Base-by-base conservation (phyloP, 2,888 invertebrate species). In the Bombyx huttoni region DNA sequence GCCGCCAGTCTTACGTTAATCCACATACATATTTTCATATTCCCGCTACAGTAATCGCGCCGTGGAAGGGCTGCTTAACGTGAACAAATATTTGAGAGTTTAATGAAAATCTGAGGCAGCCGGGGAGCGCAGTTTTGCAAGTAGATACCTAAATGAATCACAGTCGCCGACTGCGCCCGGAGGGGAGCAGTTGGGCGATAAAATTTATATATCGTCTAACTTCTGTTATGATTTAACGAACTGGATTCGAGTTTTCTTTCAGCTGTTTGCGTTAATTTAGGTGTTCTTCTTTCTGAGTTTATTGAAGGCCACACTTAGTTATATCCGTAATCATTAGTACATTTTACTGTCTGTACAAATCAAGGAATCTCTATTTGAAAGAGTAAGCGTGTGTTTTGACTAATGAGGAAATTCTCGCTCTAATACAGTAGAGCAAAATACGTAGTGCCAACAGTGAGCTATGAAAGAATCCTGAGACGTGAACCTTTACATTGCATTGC, bases 141-240 rank as follows among this genome's bases (percentile, higher is more conserved):
- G 71, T 73, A 77, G 73, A 73, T 69, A 72, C 71, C 72, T 74
- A 74, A 83, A 83, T 81, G 83, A 83, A 83, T 84, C 78, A 79
- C 70, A 68, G 70, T 68, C 62, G 61, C 63, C 65, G 67, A 69
- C 68, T 75, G 68, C 68, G 70, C 73, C 70, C 66, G 65, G 65
- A 65, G 62, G 60, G 73, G 68, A 71, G 66, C 74, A 73, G 73
- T 78, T 75, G 70, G 70, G 70, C 73, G 69, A 79, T 79, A 77
- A 81, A 82, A 80, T 83, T 80, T 77, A 81, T 81, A 78, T 80
- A 81, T 81, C 75, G 74, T 68, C 75, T 75, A 79, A 84, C 78
- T 83, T 78, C 71, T 77, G 79, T 75, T 80, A 78, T 82, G 78
- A 81, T 81, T 81, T 81, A 82, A 82, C 80, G 80, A 81, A 81